Evolutionary conservation across 2,113 vertebrate species (phyloP).

Genomic region (Mastomys coucha): DNA sequence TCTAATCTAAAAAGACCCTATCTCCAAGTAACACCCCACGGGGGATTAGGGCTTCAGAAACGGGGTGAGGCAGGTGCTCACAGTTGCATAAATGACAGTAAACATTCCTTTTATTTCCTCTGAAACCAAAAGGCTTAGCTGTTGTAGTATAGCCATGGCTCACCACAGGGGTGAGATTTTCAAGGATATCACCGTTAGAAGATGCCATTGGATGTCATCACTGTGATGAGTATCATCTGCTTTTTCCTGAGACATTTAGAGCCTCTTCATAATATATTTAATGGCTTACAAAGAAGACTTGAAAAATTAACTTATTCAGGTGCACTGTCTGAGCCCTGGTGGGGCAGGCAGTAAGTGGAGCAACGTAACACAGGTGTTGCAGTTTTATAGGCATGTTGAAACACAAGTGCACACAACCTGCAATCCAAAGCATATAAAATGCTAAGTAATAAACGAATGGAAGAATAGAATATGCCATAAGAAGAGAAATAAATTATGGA

Average conservation of each 20-base stretch:
- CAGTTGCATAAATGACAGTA: neutral
- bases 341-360: neutral
- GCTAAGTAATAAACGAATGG: neutral
- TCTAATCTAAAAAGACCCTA: neutral
- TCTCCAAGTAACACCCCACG: neutral
- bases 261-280: neutral
- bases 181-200: neutral
- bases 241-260: conserved; percentile 3
- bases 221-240: neutral
- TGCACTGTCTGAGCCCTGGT: neutral
- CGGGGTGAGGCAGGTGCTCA: neutral
- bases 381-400: neutral
- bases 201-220: neutral
- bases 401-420: neutral
- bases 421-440: neutral
- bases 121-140: neutral
- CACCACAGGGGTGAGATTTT: neutral
- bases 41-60: neutral
- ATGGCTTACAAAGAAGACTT: neutral
- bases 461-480: neutral
- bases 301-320: neutral
- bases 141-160: neutral
- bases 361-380: neutral
- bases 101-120: neutral
- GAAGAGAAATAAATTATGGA: neutral